Percentiles rank a stretch among this genome's conserved stretches.
These are phyloP conservation scores for Eleutherodactylus coqui DNA, from an alignment of 2,797 vertebrate species.

Conservation along the genomic window DNA sequence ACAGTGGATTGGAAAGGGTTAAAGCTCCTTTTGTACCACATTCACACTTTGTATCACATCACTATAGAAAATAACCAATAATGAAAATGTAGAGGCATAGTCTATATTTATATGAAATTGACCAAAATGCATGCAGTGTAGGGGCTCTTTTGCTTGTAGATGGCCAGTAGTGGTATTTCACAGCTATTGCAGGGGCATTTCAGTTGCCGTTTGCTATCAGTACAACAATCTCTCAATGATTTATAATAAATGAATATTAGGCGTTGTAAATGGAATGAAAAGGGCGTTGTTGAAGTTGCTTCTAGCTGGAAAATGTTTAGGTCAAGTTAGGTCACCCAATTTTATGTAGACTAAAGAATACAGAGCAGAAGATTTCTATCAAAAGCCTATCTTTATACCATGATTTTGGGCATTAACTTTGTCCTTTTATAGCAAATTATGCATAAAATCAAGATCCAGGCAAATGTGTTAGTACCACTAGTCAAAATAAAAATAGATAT, in stretches of 20 bases:
- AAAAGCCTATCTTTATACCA: neutral
- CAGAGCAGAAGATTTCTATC: neutral
- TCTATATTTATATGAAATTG: too few relatives aligned
- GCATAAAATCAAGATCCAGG: neutral
- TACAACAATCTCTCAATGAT: neutral
- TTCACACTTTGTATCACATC: too few relatives aligned
- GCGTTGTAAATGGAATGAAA: neutral
- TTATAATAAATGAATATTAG: neutral
- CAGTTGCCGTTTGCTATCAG: neutral
- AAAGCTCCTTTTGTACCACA: too few relatives aligned
- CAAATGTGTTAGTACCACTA: neutral
- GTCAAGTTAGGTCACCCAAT: neutral
- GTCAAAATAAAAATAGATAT: neutral
- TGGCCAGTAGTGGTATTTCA: neutral
- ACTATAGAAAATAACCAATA: too few relatives aligned
- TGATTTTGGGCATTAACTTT: neutral
- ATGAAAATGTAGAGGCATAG: too few relatives aligned
- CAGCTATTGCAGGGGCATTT: neutral
- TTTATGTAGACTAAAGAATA: neutral
- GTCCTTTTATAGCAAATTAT: neutral
- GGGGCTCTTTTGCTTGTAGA: too few relatives aligned
- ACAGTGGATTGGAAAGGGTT: too few relatives aligned
- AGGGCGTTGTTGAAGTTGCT: neutral
- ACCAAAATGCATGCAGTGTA: too few relatives aligned
- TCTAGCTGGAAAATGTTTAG: conserved; percentile 7